Evolutionary conservation across 2,797 vertebrate species (phyloP).

Genomic region (Enteromius argenteus): DNA sequence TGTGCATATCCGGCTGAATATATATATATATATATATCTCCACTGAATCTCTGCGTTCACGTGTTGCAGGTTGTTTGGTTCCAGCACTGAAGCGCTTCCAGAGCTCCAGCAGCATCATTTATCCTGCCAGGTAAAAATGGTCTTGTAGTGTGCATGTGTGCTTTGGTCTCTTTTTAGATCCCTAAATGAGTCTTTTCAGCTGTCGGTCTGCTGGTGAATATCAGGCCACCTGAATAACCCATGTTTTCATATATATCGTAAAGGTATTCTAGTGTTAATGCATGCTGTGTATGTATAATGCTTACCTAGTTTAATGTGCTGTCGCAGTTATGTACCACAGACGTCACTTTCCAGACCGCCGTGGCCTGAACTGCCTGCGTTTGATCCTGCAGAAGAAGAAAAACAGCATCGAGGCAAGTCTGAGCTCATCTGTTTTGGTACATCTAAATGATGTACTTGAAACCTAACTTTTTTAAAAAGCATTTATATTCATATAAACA

Average conservation of each 20-base stretch:
- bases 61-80: constrained; percentile 23
- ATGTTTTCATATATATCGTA: neutral
- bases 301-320: neutral
- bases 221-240: neutral
- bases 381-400: constrained; percentile 75
- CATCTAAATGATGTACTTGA: no score
- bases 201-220: no score
- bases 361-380: constrained; percentile 79
- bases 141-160: neutral
- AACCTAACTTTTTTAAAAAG: no score
- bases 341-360: constrained; percentile 88
- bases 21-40: no score
- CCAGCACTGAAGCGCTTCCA: constrained; percentile 21
- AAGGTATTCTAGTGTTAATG: neutral
- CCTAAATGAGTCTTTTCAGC: neutral
- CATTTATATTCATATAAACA: neutral
- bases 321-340: constrained; percentile 76
- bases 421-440: neutral
- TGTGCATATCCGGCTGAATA: neutral
- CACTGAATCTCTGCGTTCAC: no score
- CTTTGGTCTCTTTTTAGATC: neutral
- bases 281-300: neutral
- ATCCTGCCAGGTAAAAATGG: constrained; percentile 28
- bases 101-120: constrained; percentile 17
- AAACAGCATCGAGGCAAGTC: constrained; percentile 75